Base-by-base conservation (phyloP, 2,113 vertebrate species). In the Guaruba guarouba region DNA sequence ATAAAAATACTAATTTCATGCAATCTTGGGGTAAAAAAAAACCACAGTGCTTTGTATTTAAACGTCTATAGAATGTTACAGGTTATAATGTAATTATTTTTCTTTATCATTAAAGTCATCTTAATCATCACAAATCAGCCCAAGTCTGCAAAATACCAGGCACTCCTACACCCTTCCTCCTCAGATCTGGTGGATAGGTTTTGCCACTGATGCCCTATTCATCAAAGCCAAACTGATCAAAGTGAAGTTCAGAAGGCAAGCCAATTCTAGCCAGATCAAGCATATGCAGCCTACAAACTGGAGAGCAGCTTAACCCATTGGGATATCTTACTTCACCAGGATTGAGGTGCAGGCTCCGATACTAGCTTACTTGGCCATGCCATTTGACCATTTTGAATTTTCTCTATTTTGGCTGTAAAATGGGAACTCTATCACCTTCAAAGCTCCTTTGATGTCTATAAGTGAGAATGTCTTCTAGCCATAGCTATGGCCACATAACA, bases 201-300 rank as follows among this genome's bases (percentile, higher is more conserved):
- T 90, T 82, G 82, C 67, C 59, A 74, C 67, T 6, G 2, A 48
- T 88, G 54, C 20, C 41, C 84, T 69, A 9, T 52, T 66, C 64
- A 87, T 87, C 81, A 93, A 90, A 91, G 78, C 28, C 63, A 90
- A 87, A 91, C 15, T 17, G 27, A 92, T 82, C 62, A 79, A 96
- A 94, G 86, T 8, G 29, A 43, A 69, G 63, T 57, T 74, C 68
- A 88, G 71, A 20, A 88, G 63, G 46, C 68, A 81, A 74, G 55
- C 7, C 68, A 86, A 41, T 29, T 93, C 73, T 55, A 91, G 54
- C 8, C 80, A 88, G 59, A 37, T 35, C 43, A 59, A 64, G 39
- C 59, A 52, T 73, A 68, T 16, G 44, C 92, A 88, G 78, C 33
- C 57, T 61, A 55, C 4, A 1, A 80, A 64, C 1, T 66, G 49